Evolutionary conservation across 2,888 invertebrate genomes (phyloP), one percentile per base, ranked within the genome.

Genomic region (Protonemura montana): DNA sequence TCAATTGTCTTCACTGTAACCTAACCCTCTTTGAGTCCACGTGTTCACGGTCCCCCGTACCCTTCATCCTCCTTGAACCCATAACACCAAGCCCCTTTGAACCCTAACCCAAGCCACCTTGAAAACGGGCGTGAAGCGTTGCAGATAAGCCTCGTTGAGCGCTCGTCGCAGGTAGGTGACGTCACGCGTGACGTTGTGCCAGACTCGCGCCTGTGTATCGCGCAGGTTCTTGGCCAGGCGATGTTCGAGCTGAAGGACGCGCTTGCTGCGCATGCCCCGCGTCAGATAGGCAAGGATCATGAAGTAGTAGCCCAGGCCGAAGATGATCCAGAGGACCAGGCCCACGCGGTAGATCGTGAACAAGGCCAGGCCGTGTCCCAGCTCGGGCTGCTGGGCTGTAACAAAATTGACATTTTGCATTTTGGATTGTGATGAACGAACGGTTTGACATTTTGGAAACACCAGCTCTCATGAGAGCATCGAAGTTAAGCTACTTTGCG

Each of bases 231-330:
- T 92, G 0, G 96, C 95, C 86, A 97, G 92, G 90, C 96, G 95
- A 89, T 95, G 95, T 90, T 97, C 97, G 88, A 97, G 91, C 89
- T 93, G 93, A 76, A 94, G 94, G 86, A 97, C 93, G 89, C 94
- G 93, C 90, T 97, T 96, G 89, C 96, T 96, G 85, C 94, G 92
- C 94, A 96, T 93, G 3, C 95, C 96, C 87, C 94, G 94, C 0
- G 96, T 95, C 88, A 97, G 96, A 90, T 97, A 97, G 0, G 96
- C 96, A 89, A 97, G 94, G 82, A 97, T 94, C 98, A 98, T 98
- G 29, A 97, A 95, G 81, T 97, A 94, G 91, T 98, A 98, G 0
- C 98, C 98, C 88, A 98, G 93, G 0, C 98, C 98, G 89, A 97
- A 97, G 87, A 97, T 96, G 86, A 98, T 97, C 98, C 98, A 98